phyloP scores from a whole-genome alignment of 2,113 vertebrate genomes.

The Alligator sinensis region DNA sequence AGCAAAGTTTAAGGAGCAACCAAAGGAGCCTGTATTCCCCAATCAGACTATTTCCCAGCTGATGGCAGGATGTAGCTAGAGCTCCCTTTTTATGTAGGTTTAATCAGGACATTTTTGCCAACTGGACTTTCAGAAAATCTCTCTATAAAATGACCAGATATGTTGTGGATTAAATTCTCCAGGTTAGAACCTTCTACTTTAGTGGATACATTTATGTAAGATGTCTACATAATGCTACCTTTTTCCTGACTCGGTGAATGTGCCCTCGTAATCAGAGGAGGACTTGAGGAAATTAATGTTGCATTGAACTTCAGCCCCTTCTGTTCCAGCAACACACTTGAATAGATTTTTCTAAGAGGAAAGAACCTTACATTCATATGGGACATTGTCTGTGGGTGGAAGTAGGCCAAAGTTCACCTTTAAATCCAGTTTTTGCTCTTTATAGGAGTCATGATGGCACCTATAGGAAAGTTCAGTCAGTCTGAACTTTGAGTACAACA shows the following conservation, averaged over 20 bases:
- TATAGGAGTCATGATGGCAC: not conserved
- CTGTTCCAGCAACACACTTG: not conserved
- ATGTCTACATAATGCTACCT: not conserved
- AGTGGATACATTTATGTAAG: not conserved
- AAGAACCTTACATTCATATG: not conserved
- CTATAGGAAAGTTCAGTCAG: not conserved
- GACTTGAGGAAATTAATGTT: not conserved
- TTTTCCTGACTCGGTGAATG: not conserved
- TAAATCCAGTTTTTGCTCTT: not conserved
- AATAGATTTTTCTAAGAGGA: not conserved
- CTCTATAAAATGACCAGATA: not conserved
- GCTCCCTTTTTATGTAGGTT: not conserved
- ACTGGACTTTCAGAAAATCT: not conserved
- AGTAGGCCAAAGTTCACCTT: not conserved
- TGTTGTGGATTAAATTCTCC: not conserved
- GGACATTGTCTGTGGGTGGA: not conserved
- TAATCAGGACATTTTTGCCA: not conserved
- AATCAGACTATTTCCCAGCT: fast-evolving
- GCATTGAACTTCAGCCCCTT: not conserved
- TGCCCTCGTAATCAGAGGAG: not conserved
- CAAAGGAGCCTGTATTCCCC: not conserved
- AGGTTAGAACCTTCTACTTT: not conserved
- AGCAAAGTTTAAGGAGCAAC: not conserved
- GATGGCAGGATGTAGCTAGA: not conserved
- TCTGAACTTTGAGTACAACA: not conserved